Evolutionary conservation across 2,888 invertebrate genomes (phyloP).

Genomic region (Gryllus longicercus): DNA sequence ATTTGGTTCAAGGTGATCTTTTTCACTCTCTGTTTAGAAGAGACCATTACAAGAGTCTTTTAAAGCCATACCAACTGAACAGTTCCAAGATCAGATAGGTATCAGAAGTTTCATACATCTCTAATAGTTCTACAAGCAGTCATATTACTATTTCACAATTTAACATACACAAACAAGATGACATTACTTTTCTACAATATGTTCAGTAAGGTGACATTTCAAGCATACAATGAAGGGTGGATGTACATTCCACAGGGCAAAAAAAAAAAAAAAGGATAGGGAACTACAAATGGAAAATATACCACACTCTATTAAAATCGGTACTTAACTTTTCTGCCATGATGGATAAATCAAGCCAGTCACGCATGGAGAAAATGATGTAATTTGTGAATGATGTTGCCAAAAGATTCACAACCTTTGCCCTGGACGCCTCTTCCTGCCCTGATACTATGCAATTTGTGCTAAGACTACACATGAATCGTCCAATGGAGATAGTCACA

Average conservation of each 20-base stretch:
- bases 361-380: not conserved
- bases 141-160: constrained; percentile 11
- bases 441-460: not conserved
- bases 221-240: constrained; percentile 20
- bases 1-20: not conserved
- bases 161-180: constrained; percentile 11
- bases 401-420: not conserved
- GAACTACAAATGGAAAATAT: constrained; percentile 18
- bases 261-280: constrained; percentile 4
- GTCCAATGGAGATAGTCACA: too few species aligned
- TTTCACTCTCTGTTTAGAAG: not conserved
- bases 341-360: constrained; percentile 20
- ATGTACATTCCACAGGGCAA: constrained; percentile 4
- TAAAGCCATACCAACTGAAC: constrained; percentile 17
- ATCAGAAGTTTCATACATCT: not conserved
- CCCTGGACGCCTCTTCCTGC: not conserved
- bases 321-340: constrained; percentile 18
- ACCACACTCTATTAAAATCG: constrained; percentile 17
- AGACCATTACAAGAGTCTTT: not conserved
- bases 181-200: not conserved
- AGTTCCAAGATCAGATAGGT: constrained; percentile 9
- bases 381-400: not conserved
- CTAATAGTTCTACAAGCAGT: not conserved
- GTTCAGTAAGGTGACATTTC: constrained; percentile 18
- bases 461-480: too few species aligned